Conservation (phyloP, 53 echinoderm and acorn worm genomes). For the Paelopatides confundens region DNA sequence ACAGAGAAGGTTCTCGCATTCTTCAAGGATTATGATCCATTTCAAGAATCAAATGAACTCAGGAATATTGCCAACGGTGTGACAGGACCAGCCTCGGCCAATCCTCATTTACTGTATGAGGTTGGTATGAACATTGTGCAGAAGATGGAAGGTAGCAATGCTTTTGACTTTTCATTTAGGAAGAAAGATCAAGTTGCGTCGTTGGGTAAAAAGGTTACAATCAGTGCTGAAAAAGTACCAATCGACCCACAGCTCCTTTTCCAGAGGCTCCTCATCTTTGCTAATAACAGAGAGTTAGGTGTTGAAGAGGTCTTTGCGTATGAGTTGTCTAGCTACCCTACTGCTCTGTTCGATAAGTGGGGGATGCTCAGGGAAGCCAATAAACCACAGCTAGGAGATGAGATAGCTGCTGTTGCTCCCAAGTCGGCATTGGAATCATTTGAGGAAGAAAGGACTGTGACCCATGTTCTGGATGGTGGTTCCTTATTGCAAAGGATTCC, state of each 20-base stretch:
- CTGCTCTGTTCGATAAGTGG: constrained; percentile 42
- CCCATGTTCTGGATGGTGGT: constrained; percentile 67
- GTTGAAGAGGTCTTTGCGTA: constrained; percentile 17
- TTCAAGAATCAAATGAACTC: not conserved
- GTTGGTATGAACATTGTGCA: too few relatives aligned
- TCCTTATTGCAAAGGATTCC: constrained; percentile 61
- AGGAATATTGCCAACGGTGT: too few relatives aligned
- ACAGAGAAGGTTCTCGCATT: not conserved
- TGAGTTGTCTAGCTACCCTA: constrained; percentile 62
- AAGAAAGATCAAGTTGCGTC: too few relatives aligned
- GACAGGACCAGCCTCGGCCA: too few relatives aligned
- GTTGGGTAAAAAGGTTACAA: too few relatives aligned
- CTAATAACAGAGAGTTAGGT: not conserved
- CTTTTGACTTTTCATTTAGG: too few relatives aligned
- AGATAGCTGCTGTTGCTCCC: constrained; percentile 25
- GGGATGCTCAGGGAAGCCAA: constrained; percentile 16
- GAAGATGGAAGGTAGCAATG: too few relatives aligned
- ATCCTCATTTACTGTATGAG: too few relatives aligned
- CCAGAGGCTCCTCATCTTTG: constrained; percentile 46
- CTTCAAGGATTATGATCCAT: not conserved
- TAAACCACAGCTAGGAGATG: constrained; percentile 50
- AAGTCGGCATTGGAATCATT: not conserved
- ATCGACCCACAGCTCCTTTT: constrained; percentile 63
- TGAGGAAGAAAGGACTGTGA: not conserved
- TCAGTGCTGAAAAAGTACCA: not conserved